These are phyloP conservation scores for Neosilurus mollespiculum DNA, from an alignment of 2,797 vertebrate species.

Conservation along the genomic window DNA sequence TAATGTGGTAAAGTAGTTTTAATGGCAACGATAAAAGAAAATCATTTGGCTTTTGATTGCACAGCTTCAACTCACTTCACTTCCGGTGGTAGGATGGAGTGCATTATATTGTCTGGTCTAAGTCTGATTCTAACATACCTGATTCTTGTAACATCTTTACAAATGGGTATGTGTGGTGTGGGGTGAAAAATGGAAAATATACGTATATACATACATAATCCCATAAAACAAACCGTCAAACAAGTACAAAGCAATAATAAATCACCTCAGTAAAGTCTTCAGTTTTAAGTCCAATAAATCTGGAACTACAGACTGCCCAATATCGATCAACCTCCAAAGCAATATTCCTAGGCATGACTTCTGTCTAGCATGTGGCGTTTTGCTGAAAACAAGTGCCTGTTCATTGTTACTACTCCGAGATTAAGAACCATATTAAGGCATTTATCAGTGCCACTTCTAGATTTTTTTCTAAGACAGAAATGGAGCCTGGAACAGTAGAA, in stretches of 20 bases:
- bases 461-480: not conserved
- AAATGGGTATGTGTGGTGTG: not conserved
- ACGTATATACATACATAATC: not conserved
- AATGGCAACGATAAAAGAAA: not conserved
- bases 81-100: not conserved
- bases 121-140: not conserved
- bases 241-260: constrained; percentile 3
- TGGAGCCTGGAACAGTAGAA: constrained; percentile 13
- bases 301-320: not conserved
- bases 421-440: not conserved
- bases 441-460: not conserved
- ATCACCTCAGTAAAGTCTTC: constrained; percentile 10
- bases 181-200: not conserved
- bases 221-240: not conserved
- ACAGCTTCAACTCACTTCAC: not conserved
- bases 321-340: constrained; percentile 6
- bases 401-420: not conserved
- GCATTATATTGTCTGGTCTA: not conserved
- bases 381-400: not conserved
- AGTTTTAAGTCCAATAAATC: not conserved
- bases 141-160: not conserved
- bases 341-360: not conserved
- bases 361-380: not conserved
- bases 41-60: not conserved
- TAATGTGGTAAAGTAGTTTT: not conserved